These are phyloP conservation scores for Rallus limicola DNA, from an alignment of 2,113 vertebrate genomes.

Conservation along the genomic window DNA sequence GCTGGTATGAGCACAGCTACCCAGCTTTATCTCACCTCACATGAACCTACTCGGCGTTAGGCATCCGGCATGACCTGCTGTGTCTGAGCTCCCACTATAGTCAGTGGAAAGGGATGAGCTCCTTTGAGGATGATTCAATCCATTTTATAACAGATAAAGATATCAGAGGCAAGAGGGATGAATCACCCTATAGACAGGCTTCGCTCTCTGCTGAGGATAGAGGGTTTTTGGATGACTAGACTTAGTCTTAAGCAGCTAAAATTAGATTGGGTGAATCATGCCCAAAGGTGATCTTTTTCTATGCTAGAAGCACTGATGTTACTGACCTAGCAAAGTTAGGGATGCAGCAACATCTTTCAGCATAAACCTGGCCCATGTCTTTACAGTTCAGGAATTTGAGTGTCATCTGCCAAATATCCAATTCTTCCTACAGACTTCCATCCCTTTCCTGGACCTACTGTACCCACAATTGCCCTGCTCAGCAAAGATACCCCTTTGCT, in stretches of 20 bases:
- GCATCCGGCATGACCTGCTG: neutral
- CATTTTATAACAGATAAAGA: neutral
- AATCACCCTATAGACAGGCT: neutral
- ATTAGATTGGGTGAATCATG: slow-evolving; percentile 45
- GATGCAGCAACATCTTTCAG: neutral
- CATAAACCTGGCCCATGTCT: neutral
- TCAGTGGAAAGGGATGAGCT: neutral
- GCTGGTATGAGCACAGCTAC: neutral
- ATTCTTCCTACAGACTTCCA: neutral
- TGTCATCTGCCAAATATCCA: neutral
- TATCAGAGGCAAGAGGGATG: neutral
- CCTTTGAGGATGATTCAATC: neutral
- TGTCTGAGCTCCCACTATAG: neutral
- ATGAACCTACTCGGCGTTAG: neutral
- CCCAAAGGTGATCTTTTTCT: neutral
- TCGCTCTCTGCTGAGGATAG: neutral
- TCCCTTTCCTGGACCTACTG: neutral
- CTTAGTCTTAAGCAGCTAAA: neutral
- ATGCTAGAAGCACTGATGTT: neutral
- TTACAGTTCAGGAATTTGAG: slow-evolving; percentile 6
- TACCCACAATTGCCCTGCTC: neutral
- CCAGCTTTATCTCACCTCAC: neutral
- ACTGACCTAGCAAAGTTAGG: neutral
- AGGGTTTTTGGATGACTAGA: neutral
- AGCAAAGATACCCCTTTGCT: neutral